Evolutionary conservation across 2,797 vertebrate species (phyloP).

Genomic region (Echiichthys vipera): DNA sequence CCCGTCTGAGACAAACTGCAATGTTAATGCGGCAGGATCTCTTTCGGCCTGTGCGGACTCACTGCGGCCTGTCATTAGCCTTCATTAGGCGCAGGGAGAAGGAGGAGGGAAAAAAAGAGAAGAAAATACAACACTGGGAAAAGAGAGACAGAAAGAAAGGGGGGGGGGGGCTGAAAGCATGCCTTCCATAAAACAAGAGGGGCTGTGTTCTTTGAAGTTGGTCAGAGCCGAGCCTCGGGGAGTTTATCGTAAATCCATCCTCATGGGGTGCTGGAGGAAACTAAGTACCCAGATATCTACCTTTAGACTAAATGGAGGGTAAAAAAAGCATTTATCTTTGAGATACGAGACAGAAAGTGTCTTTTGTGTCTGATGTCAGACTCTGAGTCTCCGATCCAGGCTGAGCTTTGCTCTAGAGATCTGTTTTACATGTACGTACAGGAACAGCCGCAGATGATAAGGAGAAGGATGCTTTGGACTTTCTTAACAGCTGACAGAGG

Average conservation of each 20-base stretch:
- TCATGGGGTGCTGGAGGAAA: constrained; percentile 60
- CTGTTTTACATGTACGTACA: constrained; percentile 51
- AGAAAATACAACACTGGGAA: constrained; percentile 65
- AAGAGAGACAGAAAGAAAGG: constrained; percentile 61
- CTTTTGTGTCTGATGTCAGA: constrained; percentile 61
- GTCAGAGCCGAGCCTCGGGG: constrained; percentile 70
- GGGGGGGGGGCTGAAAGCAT: constrained; percentile 62
- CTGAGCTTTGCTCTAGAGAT: constrained; percentile 29
- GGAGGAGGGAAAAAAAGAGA: neutral
- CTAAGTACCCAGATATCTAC: constrained; percentile 74
- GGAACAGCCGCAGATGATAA: constrained; percentile 50
- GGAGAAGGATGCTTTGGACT: constrained; percentile 39
- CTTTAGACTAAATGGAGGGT: constrained; percentile 62
- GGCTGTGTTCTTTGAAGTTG: constrained; percentile 81
- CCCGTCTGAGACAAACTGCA: constrained; percentile 86
- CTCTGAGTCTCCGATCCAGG: constrained; percentile 22
- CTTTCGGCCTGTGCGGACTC: constrained; percentile 71
- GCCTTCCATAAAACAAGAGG: constrained; percentile 81
- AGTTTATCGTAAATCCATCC: constrained; percentile 81
- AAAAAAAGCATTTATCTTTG: constrained; percentile 58
- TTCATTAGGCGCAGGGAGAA: constrained; percentile 69
- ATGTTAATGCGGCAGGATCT: constrained; percentile 84
- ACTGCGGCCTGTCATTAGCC: constrained; percentile 80
- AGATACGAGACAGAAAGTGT: constrained; percentile 74
- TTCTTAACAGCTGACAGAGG: constrained; percentile 72